Base-by-base conservation (phyloP, 2,113 vertebrate genomes). In the Cricetomys ansorgei region DNA sequence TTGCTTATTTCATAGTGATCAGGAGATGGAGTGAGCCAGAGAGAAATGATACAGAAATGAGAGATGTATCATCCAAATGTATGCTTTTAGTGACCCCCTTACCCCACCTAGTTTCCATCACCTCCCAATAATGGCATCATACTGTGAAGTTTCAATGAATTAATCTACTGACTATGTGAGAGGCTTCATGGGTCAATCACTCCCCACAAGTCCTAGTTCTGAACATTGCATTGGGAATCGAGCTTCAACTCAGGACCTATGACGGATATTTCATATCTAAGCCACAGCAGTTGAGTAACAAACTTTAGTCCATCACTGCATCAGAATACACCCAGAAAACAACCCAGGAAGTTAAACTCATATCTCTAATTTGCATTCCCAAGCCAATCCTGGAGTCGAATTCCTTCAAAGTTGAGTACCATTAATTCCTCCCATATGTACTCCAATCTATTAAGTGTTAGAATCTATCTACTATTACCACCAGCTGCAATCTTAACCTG, bases 271-370 rank as follows among this genome's bases (percentile, higher is more conserved):
- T 75, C 25, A 75, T 59, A 45, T 21, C n/a, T 27, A 73, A 45
- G n/a, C 19, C 45, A 70, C 17, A 45, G 31, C 27, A 75, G 16
- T 86, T 96, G 2, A 5, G 80, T 43, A 88, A 53, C 23, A 89
- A 92, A 73, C 25, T 10, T 77, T 17, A 21, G n/a, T 72, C 31
- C 27, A 95, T 29, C 31, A 75, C 64, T 96, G 94, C 88, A 50
- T 94, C 73, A 92, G n/a, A 94, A 95, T 23, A 23, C 7, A 90
- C 9, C 21, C 27, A 94, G 72, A 40, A 94, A 94, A 95, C 84
- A 80, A 89, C 11, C 76, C 65, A 31, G 50, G 37, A 93, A 92
- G 64, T 84, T 87, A 89, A 97, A 79, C 25, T 89, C 23, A 34
- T 37, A 87, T 95, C 37, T 96, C 57, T 37, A 88, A 83, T 53